Percentiles rank a stretch among this genome's conserved stretches.
phyloP scores from a whole-genome alignment of 2,888 invertebrate genomes.

The Anoncus sp. region DNA sequence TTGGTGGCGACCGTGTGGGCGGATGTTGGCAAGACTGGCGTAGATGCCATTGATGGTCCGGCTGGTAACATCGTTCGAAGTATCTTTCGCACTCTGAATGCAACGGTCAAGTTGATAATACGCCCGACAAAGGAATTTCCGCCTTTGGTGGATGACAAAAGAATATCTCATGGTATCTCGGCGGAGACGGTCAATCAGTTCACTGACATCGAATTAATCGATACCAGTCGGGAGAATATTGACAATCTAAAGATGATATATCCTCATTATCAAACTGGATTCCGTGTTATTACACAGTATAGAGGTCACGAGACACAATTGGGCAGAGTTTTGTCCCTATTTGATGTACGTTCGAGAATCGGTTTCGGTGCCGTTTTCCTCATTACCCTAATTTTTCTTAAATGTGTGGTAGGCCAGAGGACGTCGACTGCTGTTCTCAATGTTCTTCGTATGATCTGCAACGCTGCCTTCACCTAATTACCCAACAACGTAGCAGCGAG shows the following conservation, averaged over 20 bases:
- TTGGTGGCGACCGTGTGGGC: too few species aligned
- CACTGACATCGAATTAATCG: not conserved
- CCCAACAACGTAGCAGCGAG: not conserved
- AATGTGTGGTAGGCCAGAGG: not conserved
- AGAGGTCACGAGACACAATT: not conserved
- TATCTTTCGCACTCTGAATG: not conserved
- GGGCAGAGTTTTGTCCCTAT: not conserved
- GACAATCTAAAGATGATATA: not conserved
- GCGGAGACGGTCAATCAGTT: not conserved
- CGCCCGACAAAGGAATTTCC: not conserved
- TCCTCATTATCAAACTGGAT: not conserved
- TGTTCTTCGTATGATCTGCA: constrained; percentile 21
- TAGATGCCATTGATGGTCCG: not conserved
- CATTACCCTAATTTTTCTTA: constrained; percentile 2
- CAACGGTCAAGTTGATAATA: not conserved
- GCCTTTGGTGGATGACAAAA: not conserved
- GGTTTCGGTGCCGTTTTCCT: not conserved
- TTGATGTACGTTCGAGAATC: constrained; percentile 1
- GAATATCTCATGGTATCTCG: not conserved
- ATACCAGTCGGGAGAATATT: not conserved
- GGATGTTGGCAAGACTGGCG: not conserved
- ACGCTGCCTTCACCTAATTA: not conserved
- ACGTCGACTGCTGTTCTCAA: not conserved
- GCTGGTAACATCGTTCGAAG: not conserved
- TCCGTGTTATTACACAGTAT: not conserved